Percentiles rank a stretch among this genome's conserved stretches.
These are phyloP conservation scores for Notechis scutatus DNA, from an alignment of 2,113 vertebrate genomes.

Conservation along the genomic window DNA sequence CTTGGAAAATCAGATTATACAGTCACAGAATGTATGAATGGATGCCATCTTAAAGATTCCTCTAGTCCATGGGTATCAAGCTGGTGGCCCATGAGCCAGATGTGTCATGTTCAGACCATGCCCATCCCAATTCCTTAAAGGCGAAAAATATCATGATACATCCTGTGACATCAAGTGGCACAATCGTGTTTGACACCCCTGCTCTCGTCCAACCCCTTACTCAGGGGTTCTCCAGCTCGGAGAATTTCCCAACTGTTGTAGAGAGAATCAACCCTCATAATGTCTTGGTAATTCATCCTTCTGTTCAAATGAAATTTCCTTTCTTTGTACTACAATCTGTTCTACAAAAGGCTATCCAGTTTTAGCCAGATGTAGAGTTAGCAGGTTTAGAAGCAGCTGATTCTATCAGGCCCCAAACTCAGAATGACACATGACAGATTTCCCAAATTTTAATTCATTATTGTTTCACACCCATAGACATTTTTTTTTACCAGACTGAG, in stretches of 20 bases:
- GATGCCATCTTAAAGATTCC: not conserved
- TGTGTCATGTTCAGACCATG: no score
- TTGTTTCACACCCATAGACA: no score
- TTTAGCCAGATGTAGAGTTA: not conserved
- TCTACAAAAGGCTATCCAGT: not conserved
- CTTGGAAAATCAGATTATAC: not conserved
- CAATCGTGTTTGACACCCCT: no score
- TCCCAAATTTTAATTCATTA: no score
- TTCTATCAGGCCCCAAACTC: not conserved
- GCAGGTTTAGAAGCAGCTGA: not conserved
- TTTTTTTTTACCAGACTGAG: no score
- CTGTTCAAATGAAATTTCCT: not conserved
- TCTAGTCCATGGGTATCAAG: no score
- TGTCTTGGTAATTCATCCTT: not conserved
- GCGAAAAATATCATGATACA: no score
- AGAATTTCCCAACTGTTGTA: not conserved
- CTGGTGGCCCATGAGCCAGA: no score
- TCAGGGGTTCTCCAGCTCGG: not conserved
- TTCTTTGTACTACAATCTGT: not conserved
- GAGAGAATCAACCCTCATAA: not conserved
- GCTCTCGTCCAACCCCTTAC: not conserved
- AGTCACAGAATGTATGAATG: not conserved
- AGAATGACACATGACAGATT: no score
- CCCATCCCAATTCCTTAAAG: no score
- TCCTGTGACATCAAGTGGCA: no score